A percentile compares a stretch with the other conserved stretches of the same genome.
These are phyloP conservation scores for Serilophus lunatus DNA, from an alignment of 2,113 vertebrate species.

Conservation along the genomic window DNA sequence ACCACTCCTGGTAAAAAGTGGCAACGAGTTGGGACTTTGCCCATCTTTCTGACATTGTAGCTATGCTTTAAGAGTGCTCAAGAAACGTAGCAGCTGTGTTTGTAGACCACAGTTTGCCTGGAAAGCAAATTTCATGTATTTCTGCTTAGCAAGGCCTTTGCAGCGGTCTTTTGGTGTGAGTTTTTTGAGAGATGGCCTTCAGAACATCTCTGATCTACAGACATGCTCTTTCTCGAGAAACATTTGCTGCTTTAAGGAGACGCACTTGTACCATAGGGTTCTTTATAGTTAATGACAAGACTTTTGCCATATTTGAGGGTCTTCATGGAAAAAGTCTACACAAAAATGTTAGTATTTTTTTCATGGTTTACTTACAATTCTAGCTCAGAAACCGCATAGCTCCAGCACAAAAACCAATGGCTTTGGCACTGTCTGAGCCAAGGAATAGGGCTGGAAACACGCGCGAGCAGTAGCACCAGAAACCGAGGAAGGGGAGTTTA, in stretches of 20 bases:
- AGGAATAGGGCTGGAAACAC: neutral
- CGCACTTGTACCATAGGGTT: neutral
- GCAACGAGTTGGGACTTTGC: fast-evolving
- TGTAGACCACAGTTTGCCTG: neutral
- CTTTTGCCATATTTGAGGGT: conserved; percentile 19
- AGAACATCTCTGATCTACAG: neutral
- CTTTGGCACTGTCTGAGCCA: neutral
- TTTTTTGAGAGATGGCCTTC: neutral
- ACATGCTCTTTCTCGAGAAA: neutral
- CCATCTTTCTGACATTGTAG: neutral
- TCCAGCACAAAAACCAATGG: conserved; percentile 40
- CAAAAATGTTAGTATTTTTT: conserved; percentile 15
- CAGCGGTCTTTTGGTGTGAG: neutral
- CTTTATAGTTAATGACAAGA: neutral
- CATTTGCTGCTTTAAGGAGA: neutral
- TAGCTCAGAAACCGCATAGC: neutral
- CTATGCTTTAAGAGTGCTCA: neutral
- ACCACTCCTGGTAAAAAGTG: neutral
- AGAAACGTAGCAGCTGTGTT: neutral
- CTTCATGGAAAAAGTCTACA: conserved; percentile 35
- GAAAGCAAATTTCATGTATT: neutral
- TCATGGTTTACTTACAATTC: conserved; percentile 25
- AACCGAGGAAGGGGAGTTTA: neutral
- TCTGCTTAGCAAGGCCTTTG: neutral
- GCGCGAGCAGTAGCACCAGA: neutral